Evolutionary conservation across 2,888 invertebrate genomes (phyloP).

Genomic region (Fragum fragum): DNA sequence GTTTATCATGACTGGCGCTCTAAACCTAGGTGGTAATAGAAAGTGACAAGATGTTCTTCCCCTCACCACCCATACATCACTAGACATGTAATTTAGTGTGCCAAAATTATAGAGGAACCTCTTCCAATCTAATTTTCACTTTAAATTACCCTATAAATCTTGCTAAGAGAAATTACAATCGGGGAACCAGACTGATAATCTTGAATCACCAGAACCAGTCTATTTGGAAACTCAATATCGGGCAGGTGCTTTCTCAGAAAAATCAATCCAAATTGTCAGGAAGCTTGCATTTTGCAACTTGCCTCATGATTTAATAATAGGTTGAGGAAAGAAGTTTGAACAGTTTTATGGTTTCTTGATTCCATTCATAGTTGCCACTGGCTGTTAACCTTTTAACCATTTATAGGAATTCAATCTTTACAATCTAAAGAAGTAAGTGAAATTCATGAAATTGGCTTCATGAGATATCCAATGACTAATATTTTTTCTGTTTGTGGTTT

Average conservation of each 20-base stretch:
- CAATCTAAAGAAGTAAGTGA: too few species aligned
- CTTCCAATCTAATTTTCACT: slow-evolving; percentile 66
- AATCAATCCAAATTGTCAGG: slow-evolving; percentile 47
- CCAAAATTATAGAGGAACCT: slow-evolving; percentile 61
- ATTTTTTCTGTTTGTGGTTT: too few species aligned
- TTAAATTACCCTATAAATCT: slow-evolving; percentile 67
- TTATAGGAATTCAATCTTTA: too few species aligned
- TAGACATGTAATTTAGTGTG: slow-evolving; percentile 56
- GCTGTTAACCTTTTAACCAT: background rate
- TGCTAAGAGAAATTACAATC: slow-evolving; percentile 57
- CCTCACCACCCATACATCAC: slow-evolving; percentile 48
- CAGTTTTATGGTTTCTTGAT: slow-evolving; percentile 33
- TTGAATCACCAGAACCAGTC: slow-evolving; percentile 56
- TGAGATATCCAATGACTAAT: too few species aligned
- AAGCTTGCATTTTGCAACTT: slow-evolving; percentile 60
- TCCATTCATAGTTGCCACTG: slow-evolving; percentile 16
- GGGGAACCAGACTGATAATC: slow-evolving; percentile 54
- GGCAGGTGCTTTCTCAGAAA: slow-evolving; percentile 46
- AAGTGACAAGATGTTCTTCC: slow-evolving; percentile 42
- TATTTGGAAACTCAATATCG: slow-evolving; percentile 44
- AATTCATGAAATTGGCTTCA: too few species aligned
- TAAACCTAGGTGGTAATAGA: slow-evolving; percentile 41
- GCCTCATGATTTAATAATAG: slow-evolving; percentile 56
- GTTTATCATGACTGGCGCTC: slow-evolving; percentile 33
- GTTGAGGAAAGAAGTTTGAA: slow-evolving; percentile 12